These are phyloP conservation scores for Hyalella azteca DNA, from an alignment of 2,888 invertebrate species.

Conservation along the genomic window DNA sequence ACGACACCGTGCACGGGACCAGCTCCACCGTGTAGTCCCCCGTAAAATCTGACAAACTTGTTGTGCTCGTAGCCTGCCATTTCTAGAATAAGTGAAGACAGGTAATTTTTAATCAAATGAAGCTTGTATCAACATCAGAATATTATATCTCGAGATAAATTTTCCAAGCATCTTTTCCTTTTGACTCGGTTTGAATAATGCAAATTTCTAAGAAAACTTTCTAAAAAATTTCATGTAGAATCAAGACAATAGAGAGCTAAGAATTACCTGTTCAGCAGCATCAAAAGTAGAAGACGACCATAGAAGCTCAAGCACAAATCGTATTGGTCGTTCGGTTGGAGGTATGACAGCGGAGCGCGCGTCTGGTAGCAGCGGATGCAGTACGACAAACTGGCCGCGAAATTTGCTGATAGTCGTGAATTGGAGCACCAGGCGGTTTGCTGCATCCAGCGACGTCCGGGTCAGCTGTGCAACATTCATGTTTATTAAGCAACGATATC, in stretches of 20 bases:
- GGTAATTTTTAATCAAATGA: no score
- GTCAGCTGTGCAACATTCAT: slow-evolving; percentile 54
- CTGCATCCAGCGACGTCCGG: slow-evolving; percentile 62
- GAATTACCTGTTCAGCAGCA: slow-evolving; percentile 63
- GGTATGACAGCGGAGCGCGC: slow-evolving; percentile 61
- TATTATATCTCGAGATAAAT: no score
- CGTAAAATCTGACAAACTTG: slow-evolving; percentile 63
- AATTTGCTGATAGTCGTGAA: slow-evolving; percentile 64
- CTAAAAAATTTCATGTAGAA: no score
- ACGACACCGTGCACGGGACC: slow-evolving; percentile 63
- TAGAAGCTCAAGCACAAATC: slow-evolving; percentile 62
- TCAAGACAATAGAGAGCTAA: no score
- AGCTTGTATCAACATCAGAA: no score
- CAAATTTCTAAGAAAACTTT: no score
- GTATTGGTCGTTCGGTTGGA: slow-evolving; percentile 61
- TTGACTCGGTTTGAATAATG: no score
- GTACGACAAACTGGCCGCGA: slow-evolving; percentile 63
- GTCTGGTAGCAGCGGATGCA: slow-evolving; percentile 62
- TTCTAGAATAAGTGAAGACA: slow-evolving; percentile 48
- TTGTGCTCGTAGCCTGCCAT: slow-evolving; percentile 64
- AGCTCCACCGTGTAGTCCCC: slow-evolving; percentile 63
- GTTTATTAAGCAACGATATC: not conserved
- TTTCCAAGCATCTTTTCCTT: no score
- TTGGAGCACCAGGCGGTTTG: slow-evolving; percentile 63
- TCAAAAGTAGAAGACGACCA: slow-evolving; percentile 64